Evolutionary conservation across 2,888 invertebrate species (phyloP).

Genomic region (Yponomeuta evonymella): DNA sequence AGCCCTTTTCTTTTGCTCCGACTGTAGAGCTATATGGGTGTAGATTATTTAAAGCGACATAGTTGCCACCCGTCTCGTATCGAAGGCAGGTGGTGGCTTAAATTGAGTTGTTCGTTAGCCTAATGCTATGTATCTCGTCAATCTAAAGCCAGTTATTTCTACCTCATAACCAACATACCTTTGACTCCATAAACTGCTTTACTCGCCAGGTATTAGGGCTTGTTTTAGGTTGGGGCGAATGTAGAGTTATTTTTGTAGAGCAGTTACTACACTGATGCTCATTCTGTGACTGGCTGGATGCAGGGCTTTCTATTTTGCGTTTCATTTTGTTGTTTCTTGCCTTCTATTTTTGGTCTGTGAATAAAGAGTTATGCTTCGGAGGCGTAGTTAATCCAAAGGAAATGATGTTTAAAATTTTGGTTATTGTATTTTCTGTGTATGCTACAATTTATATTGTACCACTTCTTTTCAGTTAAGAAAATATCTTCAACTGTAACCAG

Average conservation of each 20-base stretch:
- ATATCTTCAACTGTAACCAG: too few relatives aligned
- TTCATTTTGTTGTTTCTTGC: background rate
- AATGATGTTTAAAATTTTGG: background rate
- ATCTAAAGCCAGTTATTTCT: constrained; percentile 51
- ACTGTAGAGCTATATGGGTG: background rate
- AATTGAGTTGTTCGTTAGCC: constrained; percentile 65
- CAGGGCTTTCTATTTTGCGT: background rate
- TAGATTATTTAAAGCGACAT: background rate
- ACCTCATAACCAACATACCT: constrained; percentile 26
- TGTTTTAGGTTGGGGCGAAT: background rate
- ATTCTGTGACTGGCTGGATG: constrained; percentile 1
- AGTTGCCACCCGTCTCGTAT: constrained; percentile 1
- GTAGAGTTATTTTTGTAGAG: background rate
- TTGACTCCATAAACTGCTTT: background rate
- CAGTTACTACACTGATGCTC: background rate
- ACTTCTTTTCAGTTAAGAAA: too few relatives aligned
- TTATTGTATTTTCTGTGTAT: too few relatives aligned
- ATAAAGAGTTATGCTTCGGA: background rate
- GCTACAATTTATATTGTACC: too few relatives aligned
- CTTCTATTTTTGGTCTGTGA: background rate
- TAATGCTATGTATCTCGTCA: constrained; percentile 60
- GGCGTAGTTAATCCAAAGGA: background rate
- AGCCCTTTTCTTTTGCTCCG: background rate
- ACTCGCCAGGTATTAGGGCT: background rate
- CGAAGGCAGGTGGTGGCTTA: constrained; percentile 41